phyloP scores from a whole-genome alignment of 2,113 vertebrate species.

The Callopanchax toddi region DNA sequence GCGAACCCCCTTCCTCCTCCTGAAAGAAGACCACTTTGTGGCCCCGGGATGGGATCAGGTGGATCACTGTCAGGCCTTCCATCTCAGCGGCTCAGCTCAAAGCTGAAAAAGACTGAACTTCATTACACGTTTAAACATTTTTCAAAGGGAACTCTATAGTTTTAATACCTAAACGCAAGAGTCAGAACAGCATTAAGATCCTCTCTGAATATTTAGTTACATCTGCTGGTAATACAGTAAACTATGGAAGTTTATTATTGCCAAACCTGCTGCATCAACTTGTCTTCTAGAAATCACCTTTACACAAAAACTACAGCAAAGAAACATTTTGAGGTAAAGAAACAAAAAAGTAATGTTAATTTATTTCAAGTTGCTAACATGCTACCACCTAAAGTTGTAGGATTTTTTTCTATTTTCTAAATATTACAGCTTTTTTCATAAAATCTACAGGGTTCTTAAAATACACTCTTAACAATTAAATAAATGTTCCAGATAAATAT shows the following conservation, averaged over 20 bases:
- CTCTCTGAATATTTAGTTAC: no score
- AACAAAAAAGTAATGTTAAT: not conserved
- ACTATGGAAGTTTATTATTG: no score
- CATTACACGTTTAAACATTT: not conserved
- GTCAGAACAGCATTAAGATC: not conserved
- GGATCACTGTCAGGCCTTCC: conserved; percentile 18
- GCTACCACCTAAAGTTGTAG: no score
- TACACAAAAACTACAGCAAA: no score
- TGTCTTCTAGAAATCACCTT: not conserved
- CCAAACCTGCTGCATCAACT: not conserved
- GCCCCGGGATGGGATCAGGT: not conserved
- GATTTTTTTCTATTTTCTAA: no score
- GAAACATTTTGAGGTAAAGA: no score
- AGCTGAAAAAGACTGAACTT: not conserved
- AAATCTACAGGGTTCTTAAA: no score
- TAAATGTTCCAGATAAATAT: not conserved
- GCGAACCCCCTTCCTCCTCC: not conserved
- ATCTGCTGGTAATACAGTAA: no score
- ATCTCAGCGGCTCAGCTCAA: not conserved
- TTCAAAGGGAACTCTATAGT: not conserved
- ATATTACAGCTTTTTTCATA: no score
- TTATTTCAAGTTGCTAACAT: no score
- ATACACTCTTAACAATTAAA: not conserved
- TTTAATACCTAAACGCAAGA: not conserved
- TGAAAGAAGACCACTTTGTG: not conserved